Evolutionary conservation across 2,797 vertebrate species (phyloP).

Genomic region (Ctenochaetus hawaiiensis): DNA sequence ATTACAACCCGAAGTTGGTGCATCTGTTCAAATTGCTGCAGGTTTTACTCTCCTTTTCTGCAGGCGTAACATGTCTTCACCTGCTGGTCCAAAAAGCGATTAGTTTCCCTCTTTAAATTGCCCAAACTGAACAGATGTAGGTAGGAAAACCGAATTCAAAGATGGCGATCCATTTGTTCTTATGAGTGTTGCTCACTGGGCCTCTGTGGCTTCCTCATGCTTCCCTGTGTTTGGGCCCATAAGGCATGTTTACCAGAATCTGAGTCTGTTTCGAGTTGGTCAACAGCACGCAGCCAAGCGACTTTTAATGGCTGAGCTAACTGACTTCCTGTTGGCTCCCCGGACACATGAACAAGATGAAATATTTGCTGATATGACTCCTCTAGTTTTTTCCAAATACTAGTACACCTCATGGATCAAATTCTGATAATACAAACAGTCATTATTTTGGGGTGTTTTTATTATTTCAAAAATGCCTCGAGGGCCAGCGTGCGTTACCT

Average conservation of each 20-base stretch:
- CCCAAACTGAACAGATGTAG: background rate
- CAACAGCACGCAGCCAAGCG: too few species aligned
- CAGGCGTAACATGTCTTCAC: background rate
- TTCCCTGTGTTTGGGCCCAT: too few species aligned
- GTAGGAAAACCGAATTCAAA: background rate
- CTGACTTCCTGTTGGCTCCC: background rate
- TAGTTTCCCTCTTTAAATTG: background rate
- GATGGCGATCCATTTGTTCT: background rate
- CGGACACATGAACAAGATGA: background rate
- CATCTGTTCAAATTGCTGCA: too few species aligned
- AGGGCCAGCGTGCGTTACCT: accelerated
- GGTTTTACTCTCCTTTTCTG: background rate
- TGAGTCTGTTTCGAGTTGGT: too few species aligned
- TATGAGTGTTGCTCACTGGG: background rate
- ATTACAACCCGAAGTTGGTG: too few species aligned
- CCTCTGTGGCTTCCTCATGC: too few species aligned
- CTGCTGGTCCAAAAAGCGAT: background rate
- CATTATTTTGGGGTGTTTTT: background rate
- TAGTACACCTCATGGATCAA: background rate
- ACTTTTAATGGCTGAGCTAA: background rate
- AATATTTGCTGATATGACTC: background rate
- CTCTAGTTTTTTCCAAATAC: background rate
- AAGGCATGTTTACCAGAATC: too few species aligned
- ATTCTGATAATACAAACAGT: background rate
- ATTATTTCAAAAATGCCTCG: background rate